These are phyloP conservation scores for Numida meleagris DNA, from an alignment of 2,113 vertebrate genomes.

Conservation along the genomic window DNA sequence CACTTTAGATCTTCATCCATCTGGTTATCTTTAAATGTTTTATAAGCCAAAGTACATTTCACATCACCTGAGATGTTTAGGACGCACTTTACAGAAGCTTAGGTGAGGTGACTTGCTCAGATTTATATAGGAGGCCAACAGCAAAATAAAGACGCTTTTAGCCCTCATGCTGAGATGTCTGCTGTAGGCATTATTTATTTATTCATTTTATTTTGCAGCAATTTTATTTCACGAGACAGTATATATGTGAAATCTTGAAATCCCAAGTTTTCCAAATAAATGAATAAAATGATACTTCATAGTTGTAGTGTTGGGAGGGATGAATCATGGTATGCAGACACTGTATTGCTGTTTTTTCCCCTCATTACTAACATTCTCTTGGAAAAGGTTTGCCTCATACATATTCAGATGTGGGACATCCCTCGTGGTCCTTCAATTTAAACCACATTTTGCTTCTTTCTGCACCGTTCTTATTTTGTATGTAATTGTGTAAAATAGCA, in stretches of 20 bases:
- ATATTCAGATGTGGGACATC: background rate
- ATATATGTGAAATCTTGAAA: background rate
- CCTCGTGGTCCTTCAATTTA: background rate
- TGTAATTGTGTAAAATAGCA: background rate
- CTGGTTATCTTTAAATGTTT: background rate
- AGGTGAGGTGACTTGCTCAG: background rate
- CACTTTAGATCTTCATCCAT: background rate
- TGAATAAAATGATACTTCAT: background rate
- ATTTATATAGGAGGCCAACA: background rate
- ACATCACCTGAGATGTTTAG: background rate
- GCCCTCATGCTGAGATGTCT: background rate
- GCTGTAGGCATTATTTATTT: background rate
- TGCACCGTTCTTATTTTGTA: background rate
- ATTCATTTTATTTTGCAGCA: background rate
- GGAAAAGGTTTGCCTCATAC: conserved; percentile 2
- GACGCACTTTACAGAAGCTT: background rate
- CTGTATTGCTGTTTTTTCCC: background rate
- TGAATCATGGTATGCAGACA: background rate
- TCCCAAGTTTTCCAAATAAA: background rate
- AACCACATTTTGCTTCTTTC: background rate
- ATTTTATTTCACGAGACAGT: background rate
- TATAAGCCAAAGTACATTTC: background rate
- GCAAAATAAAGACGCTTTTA: background rate
- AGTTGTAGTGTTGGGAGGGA: background rate
- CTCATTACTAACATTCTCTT: background rate